phyloP scores from a whole-genome alignment of 1,140 invertebrate species.

The Calliphora vicina region DNA sequence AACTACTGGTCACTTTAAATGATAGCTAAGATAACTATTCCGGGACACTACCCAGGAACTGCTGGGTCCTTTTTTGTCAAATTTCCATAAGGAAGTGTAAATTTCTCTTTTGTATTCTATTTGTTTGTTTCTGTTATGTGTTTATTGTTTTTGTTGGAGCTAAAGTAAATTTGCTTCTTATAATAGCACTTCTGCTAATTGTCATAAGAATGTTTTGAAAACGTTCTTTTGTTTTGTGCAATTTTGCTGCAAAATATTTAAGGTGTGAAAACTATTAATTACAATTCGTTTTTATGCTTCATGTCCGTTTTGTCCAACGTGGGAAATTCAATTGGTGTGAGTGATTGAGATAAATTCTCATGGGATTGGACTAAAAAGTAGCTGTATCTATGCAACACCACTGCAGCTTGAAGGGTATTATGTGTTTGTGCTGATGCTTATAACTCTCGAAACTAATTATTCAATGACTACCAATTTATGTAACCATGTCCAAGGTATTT shows the following conservation, averaged over 20 bases:
- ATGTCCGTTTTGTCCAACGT: background rate
- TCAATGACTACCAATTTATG: too few species aligned
- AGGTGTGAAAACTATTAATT: slow-evolving; percentile 4
- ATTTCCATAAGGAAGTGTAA: slow-evolving; percentile 6
- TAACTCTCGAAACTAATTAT: too few species aligned
- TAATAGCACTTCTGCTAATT: background rate
- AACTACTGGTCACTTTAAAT: too few species aligned
- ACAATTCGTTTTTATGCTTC: background rate
- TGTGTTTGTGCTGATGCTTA: too few species aligned
- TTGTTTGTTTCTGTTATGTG: background rate
- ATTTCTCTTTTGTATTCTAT: background rate
- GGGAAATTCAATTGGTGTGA: background rate
- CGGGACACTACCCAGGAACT: too few species aligned
- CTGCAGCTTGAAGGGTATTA: too few species aligned
- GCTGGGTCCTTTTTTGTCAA: background rate
- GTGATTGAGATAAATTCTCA: too few species aligned
- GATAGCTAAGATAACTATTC: too few species aligned
- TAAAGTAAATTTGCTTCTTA: background rate
- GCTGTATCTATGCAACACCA: too few species aligned
- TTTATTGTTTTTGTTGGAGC: background rate
- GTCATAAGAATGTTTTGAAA: background rate
- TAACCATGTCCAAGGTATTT: too few species aligned
- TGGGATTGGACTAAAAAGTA: too few species aligned
- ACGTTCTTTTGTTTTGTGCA: background rate
- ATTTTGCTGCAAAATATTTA: background rate